Base-by-base conservation (phyloP, 64 coral and sea anemone species). In the Trachythela sp. region DNA sequence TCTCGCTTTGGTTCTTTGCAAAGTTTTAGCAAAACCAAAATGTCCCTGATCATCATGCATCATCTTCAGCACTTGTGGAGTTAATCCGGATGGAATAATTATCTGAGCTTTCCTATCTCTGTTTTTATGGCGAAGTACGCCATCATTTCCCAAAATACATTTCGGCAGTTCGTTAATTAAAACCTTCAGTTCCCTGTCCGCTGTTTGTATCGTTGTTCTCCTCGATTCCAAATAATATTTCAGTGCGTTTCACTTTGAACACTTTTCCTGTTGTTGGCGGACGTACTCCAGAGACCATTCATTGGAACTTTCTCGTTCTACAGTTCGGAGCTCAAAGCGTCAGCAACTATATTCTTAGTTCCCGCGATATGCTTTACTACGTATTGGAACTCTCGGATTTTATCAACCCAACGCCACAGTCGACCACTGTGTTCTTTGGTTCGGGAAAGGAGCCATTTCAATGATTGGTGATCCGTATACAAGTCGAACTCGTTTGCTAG, bases 241-340 rank as follows among this genome's bases (percentile, higher is more conserved):
- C 64, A 86, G 54, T 43, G 86, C n/a, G 48, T 92, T 92, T 59
- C 77, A 58, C 48, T 71, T 56, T 92, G 84, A 59, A 48, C 90
- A 91, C 35, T 5, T 31, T 22, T 92, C 85, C 90, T 91, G 84
- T 70, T 91, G 90, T 50, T 68, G 54, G 39, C 38, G 40, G 39
- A 91, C 60, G 70, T 87, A 86, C 22, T 92, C 84, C 9, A 87
- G 33, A 38, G 90, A 76, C 90, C 90, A 92, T 38, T 70, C 85
- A 64, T 48, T 48, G 22, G 33, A 17, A 17, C 50, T 48, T 52
- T 29, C 30, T 39, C 22, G n/a, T 29, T 36, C 85, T 11, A 91
- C 84, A 71, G 40, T 86, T 48, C 84, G 90, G 64, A 91, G 85
- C 89, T 84, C 75, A 90, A 84, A 52, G 88, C 88, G 76, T 90